Conservation (phyloP, 2,113 vertebrate genomes). For the Gallinago paraguaiae region DNA sequence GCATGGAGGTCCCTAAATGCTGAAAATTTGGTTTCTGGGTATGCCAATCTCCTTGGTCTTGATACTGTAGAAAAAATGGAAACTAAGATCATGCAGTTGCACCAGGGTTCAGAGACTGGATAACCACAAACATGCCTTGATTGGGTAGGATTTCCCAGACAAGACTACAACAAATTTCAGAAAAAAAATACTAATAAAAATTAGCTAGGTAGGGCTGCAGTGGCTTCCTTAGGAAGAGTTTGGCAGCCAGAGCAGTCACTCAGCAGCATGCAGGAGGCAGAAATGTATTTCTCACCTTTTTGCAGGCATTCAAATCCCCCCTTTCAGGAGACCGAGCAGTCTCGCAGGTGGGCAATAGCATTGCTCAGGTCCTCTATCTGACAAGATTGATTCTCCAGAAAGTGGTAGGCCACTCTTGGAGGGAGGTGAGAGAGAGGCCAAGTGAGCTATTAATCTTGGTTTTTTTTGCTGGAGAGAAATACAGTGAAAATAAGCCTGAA, state of each 20-base stretch:
- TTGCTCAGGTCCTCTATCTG: not conserved
- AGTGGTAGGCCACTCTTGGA: fast-evolving
- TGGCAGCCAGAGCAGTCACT: not conserved
- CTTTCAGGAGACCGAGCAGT: not conserved
- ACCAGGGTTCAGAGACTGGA: not conserved
- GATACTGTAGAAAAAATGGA: not conserved
- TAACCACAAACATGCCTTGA: not conserved
- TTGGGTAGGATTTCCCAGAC: not conserved
- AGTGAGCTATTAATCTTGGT: not conserved
- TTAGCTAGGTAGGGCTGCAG: not conserved
- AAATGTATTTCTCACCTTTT: not conserved
- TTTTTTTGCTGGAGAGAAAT: not conserved
- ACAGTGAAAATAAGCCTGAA: not conserved
- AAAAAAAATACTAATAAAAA: not conserved
- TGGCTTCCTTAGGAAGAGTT: not conserved
- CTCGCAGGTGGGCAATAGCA: not conserved
- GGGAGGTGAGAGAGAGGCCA: not conserved
- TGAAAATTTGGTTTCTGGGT: not conserved
- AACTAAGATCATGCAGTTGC: not conserved
- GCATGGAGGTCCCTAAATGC: not conserved
- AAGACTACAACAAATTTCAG: not conserved
- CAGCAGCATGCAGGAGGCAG: not conserved
- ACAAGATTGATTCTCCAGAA: not conserved
- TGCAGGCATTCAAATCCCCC: not conserved
- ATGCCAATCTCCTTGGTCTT: not conserved